These are phyloP conservation scores for Hestina assimilis DNA, from an alignment of 1,140 invertebrate species.

Conservation along the genomic window DNA sequence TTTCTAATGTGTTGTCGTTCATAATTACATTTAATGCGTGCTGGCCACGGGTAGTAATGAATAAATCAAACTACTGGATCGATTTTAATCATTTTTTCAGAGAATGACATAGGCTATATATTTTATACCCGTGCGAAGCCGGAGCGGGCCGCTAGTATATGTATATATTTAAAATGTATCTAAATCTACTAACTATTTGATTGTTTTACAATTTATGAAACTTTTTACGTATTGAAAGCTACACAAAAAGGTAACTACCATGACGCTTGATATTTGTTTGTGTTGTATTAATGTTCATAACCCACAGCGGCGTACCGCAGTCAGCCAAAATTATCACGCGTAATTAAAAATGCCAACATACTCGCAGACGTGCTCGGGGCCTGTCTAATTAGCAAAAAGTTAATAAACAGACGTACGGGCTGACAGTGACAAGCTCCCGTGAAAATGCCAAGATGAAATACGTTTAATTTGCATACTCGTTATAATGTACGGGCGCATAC, in stretches of 20 bases:
- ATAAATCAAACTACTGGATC: too few species aligned
- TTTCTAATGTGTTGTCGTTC: too few species aligned
- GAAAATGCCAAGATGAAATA: conserved; percentile 75
- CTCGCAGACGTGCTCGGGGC: conserved; percentile 53
- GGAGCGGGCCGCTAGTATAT: too few species aligned
- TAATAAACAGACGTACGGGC: conserved; percentile 69
- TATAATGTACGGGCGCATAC: conserved; percentile 31
- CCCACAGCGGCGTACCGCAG: conserved; percentile 19
- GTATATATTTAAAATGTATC: too few species aligned
- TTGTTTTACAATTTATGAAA: background rate
- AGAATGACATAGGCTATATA: too few species aligned
- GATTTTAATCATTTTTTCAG: too few species aligned
- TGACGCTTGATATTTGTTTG: background rate
- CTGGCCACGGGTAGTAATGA: too few species aligned
- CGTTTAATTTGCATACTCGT: conserved; percentile 72
- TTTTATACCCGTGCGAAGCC: too few species aligned
- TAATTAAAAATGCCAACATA: conserved; percentile 74
- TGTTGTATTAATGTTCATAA: conserved; percentile 10
- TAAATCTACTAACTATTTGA: background rate
- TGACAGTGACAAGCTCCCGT: conserved; percentile 70
- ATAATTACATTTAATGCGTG: too few species aligned
- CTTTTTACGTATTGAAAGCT: background rate
- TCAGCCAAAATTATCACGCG: conserved; percentile 56
- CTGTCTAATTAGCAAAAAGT: conserved; percentile 77
- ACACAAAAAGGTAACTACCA: background rate